Base-by-base conservation (phyloP, 2,888 invertebrate genomes). In the Ptychoptera albimana region DNA sequence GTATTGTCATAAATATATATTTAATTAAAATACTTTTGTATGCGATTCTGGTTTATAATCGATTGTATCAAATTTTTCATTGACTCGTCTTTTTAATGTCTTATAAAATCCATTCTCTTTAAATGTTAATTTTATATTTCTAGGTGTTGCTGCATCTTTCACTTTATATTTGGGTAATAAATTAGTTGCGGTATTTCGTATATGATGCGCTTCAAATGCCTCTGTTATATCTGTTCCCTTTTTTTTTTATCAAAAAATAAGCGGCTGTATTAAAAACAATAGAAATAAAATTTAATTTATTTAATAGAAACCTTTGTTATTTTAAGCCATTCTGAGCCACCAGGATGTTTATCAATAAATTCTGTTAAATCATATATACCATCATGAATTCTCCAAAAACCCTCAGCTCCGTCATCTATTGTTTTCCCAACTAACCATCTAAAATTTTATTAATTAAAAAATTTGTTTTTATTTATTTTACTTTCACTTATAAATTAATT, bases 301-400 rank as follows among this genome's bases (percentile, higher is more conserved):
- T 37, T 38, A 8, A 38, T 9, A 1, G 8, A 15, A 64, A 75
- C 85, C 69, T 79, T 75, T 1, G 81, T 75, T 39, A 79, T 64
- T 32, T 66, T 64, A 42, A 87, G 56, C 86, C 86, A 88, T 57
- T 81, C 79, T 0, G 68, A 55, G 2, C 93, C 88, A 32, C 92
- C 91, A 0, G 94, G 96, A 70, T 96, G 96, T 39, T 67, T 71
- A 4, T 75, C 62, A 6, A 84, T 68, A 60, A 91, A 97, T 14
- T 73, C 70, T 0, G 77, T 77, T 16, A 97, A 71, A 64, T 96
- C 88, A 61, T 94, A 96, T 15, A 96, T 66, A 38, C 69, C 68
- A 60, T 86, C 72, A 51, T 79, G 70, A 14, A 87, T 72, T 50
- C 87, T 71, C 87, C 87, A 87, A 3, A 84, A 60, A n/a, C 75